phyloP scores from a whole-genome alignment of 1,140 invertebrate genomes.

The Stegodyphus mimosarum region DNA sequence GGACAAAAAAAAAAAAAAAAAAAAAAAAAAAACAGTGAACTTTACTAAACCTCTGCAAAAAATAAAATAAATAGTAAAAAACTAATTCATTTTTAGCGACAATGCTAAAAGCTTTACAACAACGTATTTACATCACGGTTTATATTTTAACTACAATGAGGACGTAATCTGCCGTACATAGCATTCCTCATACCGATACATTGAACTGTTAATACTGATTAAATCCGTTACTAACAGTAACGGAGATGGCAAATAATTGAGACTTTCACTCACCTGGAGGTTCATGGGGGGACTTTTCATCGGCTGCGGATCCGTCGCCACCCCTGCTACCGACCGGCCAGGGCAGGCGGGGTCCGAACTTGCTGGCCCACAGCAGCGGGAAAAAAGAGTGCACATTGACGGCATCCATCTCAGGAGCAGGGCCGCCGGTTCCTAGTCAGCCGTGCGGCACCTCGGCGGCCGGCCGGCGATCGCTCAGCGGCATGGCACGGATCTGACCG shows the following conservation, averaged over 20 bases:
- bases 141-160: too few species aligned
- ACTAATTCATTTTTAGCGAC: too few species aligned
- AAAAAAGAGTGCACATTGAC: slow-evolving; percentile 61
- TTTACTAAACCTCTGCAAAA: too few species aligned
- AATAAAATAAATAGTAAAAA: too few species aligned
- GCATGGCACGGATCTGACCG: slow-evolving; percentile 1
- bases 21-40: too few species aligned
- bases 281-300: slow-evolving; percentile 30
- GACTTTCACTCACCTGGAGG: slow-evolving; percentile 37
- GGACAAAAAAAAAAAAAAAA: too few species aligned
- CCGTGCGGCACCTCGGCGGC: slow-evolving; percentile 34
- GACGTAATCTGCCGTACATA: too few species aligned
- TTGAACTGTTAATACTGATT: too few species aligned
- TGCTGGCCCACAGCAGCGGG: slow-evolving; percentile 61
- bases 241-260: background rate
- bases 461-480: background rate
- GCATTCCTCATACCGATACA: too few species aligned
- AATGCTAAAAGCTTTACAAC: too few species aligned
- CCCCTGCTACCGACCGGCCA: slow-evolving; percentile 51
- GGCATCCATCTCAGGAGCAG: slow-evolving; percentile 45
- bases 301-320: slow-evolving; percentile 10
- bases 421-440: slow-evolving; percentile 4
- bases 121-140: too few species aligned
- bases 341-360: slow-evolving; percentile 60
- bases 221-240: too few species aligned